A percentile compares a stretch with the other conserved stretches of the same genome.
These are phyloP conservation scores for Druceiella hillmani DNA, from an alignment of 2,888 invertebrate species.

Conservation along the genomic window DNA sequence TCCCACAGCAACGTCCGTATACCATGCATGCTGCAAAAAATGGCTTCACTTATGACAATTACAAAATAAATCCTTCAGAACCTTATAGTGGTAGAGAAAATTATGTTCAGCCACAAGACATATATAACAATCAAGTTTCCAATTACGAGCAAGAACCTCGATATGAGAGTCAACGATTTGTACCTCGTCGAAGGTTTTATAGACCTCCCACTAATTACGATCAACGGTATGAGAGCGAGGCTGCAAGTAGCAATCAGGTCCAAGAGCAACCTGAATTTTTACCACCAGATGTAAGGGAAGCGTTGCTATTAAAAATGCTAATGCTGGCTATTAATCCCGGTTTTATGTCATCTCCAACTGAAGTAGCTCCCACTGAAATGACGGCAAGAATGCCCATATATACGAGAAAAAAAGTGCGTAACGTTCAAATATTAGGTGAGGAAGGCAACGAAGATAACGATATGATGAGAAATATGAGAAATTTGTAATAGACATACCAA, in stretches of 20 bases:
- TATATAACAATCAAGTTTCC: conserved; percentile 36
- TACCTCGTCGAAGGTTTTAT: conserved; percentile 39
- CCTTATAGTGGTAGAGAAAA: conserved; percentile 17
- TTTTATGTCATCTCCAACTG: conserved; percentile 36
- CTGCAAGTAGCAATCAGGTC: conserved; percentile 39
- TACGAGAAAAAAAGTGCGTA: conserved; percentile 57
- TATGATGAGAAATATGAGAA: conserved; percentile 32
- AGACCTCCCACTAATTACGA: conserved; percentile 30
- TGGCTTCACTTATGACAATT: too few species aligned
- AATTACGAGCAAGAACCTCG: conserved; percentile 36
- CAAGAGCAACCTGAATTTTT: conserved; percentile 56
- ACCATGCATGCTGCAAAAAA: too few species aligned
- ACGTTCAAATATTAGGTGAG: conserved; percentile 67
- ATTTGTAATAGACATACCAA: too few species aligned
- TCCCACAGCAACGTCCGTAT: conserved; percentile 31
- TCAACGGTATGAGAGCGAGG: conserved; percentile 36
- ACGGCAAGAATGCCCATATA: conserved; percentile 44
- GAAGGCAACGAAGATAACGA: conserved; percentile 42
- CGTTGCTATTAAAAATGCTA: conserved; percentile 64
- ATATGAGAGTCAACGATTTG: conserved; percentile 45
- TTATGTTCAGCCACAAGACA: too few species aligned
- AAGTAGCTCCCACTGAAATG: conserved; percentile 39
- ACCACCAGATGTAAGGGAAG: conserved; percentile 66
- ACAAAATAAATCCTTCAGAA: too few species aligned
- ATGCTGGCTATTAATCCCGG: conserved; percentile 66